Evolutionary conservation across 2,797 vertebrate species (phyloP).

Genomic region (Cossypha niveicapilla): DNA sequence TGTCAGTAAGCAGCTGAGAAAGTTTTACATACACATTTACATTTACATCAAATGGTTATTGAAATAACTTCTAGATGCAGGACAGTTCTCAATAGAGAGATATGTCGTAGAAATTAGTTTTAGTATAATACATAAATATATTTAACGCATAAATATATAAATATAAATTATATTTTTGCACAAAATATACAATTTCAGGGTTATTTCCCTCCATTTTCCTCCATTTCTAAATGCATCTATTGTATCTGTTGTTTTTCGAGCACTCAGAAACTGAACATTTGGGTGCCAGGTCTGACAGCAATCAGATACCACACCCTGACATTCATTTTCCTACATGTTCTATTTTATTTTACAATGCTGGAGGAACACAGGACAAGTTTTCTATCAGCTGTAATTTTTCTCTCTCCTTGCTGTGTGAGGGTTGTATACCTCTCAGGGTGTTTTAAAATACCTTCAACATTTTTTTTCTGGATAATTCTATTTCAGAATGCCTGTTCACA

Average conservation of each 20-base stretch:
- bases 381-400: background rate
- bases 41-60: background rate
- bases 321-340: background rate
- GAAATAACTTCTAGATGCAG: background rate
- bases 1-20: background rate
- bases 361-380: background rate
- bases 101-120: background rate
- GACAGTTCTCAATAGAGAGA: background rate
- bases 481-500: background rate
- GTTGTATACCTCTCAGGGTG: background rate
- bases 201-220: rapidly evolving
- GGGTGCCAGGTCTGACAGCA: background rate
- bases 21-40: background rate
- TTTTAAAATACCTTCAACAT: background rate
- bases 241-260: background rate
- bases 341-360: background rate
- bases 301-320: background rate
- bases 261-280: background rate
- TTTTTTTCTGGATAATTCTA: slow-evolving; percentile 16
- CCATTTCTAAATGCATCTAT: background rate
- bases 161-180: background rate
- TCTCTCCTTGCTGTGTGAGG: background rate
- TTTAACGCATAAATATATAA: background rate
- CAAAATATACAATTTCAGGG: background rate
- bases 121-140: background rate